Evolutionary conservation across 2,888 invertebrate genomes (phyloP), one percentile per base, ranked within the genome.

Genomic region (Pristionchus mayeri): DNA sequence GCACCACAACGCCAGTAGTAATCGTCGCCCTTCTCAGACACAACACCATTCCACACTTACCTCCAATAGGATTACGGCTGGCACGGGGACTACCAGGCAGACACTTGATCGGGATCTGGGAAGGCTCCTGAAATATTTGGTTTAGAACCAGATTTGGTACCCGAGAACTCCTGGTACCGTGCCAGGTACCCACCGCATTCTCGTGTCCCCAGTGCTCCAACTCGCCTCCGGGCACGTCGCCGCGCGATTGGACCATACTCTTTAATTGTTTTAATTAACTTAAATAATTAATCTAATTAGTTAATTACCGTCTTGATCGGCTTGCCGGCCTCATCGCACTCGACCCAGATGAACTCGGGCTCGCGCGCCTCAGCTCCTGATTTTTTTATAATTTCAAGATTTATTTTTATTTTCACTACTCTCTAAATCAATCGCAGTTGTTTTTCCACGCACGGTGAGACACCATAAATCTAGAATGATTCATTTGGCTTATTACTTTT

Each of bases 301-400:
- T 57, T 37, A 63, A 63, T 71, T 44, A 71, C 71, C 71, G 40
- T 71, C 63, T 82, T 82, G 27, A 82, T 63, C 27, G 81, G 91
- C 34, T 86, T 85, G 40, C 91, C 91, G 7, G 91, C 81, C 48
- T 91, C 91, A 85, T 93, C 92, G 85, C 93, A 93, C 67, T 91
- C 91, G 4, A 91, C 91, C 91, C 92, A 93, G 83, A 80, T 80
- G 80, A 24, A 80, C n/a, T 80, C 80, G 80, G 40, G 87, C 87
- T 67, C 86, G 37, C 44, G 40, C 37, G 71, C 30, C 2, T 9
- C 40, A 24, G 71, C 40, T n/a, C 71, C 71, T 71, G 44, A 71
- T 11, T 40, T 54, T 44, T 24, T 44, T 44, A n/a, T 54, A 54
- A 44, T 44, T 54, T 54, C 54, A n/a, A n/a, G n/a, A n/a, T n/a